Percentiles rank a stretch among this genome's conserved stretches.
phyloP scores from a whole-genome alignment of 2,888 invertebrate species.

The Eulithis testata region DNA sequence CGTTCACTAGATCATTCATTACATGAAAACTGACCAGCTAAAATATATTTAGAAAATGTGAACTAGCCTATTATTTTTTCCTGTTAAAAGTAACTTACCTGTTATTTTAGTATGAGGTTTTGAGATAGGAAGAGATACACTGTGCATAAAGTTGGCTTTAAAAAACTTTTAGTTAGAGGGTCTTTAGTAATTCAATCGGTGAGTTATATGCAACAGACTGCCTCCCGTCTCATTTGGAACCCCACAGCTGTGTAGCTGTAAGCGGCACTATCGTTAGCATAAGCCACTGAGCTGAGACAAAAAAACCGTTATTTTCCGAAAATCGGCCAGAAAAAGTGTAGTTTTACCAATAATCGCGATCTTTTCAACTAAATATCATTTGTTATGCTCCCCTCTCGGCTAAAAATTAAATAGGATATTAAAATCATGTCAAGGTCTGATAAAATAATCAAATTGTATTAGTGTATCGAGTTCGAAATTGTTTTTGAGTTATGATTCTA shows the following conservation, averaged over 20 bases:
- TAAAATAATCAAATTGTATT: slow-evolving; percentile 49
- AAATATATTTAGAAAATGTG: no score
- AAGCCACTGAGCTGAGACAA: slow-evolving; percentile 68
- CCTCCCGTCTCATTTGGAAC: slow-evolving; percentile 65
- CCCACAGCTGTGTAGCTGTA: slow-evolving; percentile 57
- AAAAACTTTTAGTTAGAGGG: slow-evolving; percentile 1
- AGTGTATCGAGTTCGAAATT: slow-evolving; percentile 42
- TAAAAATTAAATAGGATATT: slow-evolving; percentile 81
- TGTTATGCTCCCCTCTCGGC: slow-evolving; percentile 81
- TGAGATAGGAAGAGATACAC: background rate
- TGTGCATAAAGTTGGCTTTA: slow-evolving; percentile 10
- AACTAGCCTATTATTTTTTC: no score
- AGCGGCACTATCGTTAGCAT: slow-evolving; percentile 69
- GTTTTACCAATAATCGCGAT: slow-evolving; percentile 75
- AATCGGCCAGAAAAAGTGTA: slow-evolving; percentile 59
- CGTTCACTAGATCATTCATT: no score
- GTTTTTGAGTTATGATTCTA: slow-evolving; percentile 47
- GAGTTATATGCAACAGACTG: slow-evolving; percentile 51
- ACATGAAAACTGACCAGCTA: no score
- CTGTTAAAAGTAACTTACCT: no score
- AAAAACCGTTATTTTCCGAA: slow-evolving; percentile 62
- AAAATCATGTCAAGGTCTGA: slow-evolving; percentile 51
- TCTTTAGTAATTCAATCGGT: slow-evolving; percentile 42
- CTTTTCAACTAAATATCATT: slow-evolving; percentile 70
- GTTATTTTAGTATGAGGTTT: no score